phyloP scores from a whole-genome alignment of 2,888 invertebrate genomes.

The Dryadula phaetusa region DNA sequence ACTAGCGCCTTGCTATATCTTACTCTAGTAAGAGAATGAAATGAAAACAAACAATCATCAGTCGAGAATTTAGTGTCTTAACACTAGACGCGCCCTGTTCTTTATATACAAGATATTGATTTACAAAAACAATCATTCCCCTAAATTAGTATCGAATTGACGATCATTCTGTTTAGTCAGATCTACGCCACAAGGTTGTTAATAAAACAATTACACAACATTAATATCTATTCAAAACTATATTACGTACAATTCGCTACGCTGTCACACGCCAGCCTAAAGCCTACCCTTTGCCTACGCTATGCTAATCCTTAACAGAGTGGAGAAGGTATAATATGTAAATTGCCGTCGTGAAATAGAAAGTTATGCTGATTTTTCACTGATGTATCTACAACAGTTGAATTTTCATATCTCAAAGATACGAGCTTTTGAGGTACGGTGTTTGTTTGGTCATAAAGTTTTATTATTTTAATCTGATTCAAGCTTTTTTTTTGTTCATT shows the following conservation, averaged over 20 bases:
- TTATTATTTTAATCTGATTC: slow-evolving; percentile 38
- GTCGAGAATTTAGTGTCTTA: too few relatives aligned
- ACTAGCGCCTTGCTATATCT: too few relatives aligned
- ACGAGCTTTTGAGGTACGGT: slow-evolving; percentile 47
- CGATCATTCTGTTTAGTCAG: too few relatives aligned
- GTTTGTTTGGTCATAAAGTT: slow-evolving; percentile 40
- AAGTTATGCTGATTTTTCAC: slow-evolving; percentile 58
- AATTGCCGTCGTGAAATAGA: slow-evolving; percentile 54
- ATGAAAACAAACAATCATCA: too few relatives aligned
- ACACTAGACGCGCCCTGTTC: too few relatives aligned
- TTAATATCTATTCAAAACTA: slow-evolving; percentile 26
- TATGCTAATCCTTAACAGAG: slow-evolving; percentile 48
- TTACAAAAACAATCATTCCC: too few relatives aligned
- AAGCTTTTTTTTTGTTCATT: background rate
- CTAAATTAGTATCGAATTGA: too few relatives aligned
- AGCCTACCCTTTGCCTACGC: slow-evolving; percentile 49
- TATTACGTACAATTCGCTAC: slow-evolving; percentile 33
- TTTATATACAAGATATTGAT: too few relatives aligned
- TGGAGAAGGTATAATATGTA: slow-evolving; percentile 57
- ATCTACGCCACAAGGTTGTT: background rate
- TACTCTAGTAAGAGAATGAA: too few relatives aligned
- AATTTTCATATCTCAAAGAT: slow-evolving; percentile 52
- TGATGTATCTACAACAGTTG: slow-evolving; percentile 48
- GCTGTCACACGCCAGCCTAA: slow-evolving; percentile 27
- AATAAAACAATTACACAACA: slow-evolving; percentile 12